Base-by-base conservation (phyloP, 2,113 vertebrate species). In the Brevimyrus niger region DNA sequence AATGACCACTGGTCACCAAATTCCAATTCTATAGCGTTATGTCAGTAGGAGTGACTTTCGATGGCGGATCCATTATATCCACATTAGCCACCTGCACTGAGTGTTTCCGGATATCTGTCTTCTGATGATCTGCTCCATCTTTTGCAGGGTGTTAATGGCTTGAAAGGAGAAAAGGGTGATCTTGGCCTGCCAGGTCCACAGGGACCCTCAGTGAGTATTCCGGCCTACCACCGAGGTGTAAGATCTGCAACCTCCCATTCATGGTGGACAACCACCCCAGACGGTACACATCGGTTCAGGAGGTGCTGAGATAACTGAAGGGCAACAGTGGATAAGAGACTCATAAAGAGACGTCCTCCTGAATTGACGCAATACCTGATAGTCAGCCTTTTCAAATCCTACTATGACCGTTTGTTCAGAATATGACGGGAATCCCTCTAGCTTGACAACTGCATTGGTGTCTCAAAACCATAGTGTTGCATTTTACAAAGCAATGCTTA, bases 151-250 rank as follows among this genome's bases (percentile, higher is more conserved):
- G 94, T 96, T 92, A 98, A 97, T 65, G 98, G 98, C 2, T 65
- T 95, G 10, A 99, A 97, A 93, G 98, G 98, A 0, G 98, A 99
- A 83, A 99, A 98, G 92, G 98, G 98, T 93, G 98, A 99, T 73
- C 73, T 95, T 31, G 98, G 98, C 61, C 92, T 97, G 47, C 93
- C 97, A 4, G 98, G 98, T 90, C 96, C 97, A 88, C 97, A 99
- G 90, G 98, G 98, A 90, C 95, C 97, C 93, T 99, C 98, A n/a
- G 98, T 99, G 96, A 97, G 98, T 97, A 80, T 50, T 5, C 17
- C 7, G 31, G n/a, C 27, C 61, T 48, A 90, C 27, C 55, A 27
- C 13, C 31, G 5, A 51, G 5, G 82, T 47, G 38, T 47, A 46
- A 46, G 19, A 15, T 53, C 48, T 87, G 31, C 50, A 51, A 23